Conservation (phyloP, 2,797 vertebrate species). For the Oryzias sinensis region DNA sequence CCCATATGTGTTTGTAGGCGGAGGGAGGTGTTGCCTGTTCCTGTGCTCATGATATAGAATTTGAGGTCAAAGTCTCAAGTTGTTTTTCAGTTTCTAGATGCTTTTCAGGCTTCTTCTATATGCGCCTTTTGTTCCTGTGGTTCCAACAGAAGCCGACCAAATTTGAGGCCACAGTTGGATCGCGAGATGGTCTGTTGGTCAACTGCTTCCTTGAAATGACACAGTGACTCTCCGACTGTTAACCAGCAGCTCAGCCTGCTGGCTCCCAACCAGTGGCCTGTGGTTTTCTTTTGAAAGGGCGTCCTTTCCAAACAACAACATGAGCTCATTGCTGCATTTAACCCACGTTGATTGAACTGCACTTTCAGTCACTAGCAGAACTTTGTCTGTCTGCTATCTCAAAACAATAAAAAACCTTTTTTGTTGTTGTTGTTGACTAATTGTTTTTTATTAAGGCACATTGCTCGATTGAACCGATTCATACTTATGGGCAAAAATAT, state of each 20-base stretch:
- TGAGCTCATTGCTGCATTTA: constrained; percentile 56
- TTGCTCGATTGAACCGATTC: too few relatives aligned
- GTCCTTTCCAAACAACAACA: constrained; percentile 46
- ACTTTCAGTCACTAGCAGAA: constrained; percentile 6
- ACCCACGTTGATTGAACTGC: constrained; percentile 24
- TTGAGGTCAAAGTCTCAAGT: constrained; percentile 55
- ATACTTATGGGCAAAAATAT: too few relatives aligned
- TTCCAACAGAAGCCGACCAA: constrained; percentile 37
- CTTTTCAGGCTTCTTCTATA: constrained; percentile 36
- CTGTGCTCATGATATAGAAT: constrained; percentile 52
- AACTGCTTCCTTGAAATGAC: constrained; percentile 72
- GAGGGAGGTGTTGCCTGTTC: constrained; percentile 48
- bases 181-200: constrained; percentile 44
- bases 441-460: too few relatives aligned
- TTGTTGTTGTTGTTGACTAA: too few relatives aligned
- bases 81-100: constrained; percentile 48
- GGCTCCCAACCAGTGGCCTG: constrained; percentile 40
- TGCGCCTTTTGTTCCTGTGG: constrained; percentile 51
- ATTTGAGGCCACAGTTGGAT: constrained; percentile 42
- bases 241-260: constrained; percentile 45
- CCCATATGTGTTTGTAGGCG: constrained; percentile 9
- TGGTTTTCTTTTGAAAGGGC: constrained; percentile 51
- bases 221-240: constrained; percentile 54
- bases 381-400: too few relatives aligned
- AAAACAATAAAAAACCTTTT: too few relatives aligned